Conservation (phyloP, 2,113 vertebrate genomes). For the Sander vitreus region DNA sequence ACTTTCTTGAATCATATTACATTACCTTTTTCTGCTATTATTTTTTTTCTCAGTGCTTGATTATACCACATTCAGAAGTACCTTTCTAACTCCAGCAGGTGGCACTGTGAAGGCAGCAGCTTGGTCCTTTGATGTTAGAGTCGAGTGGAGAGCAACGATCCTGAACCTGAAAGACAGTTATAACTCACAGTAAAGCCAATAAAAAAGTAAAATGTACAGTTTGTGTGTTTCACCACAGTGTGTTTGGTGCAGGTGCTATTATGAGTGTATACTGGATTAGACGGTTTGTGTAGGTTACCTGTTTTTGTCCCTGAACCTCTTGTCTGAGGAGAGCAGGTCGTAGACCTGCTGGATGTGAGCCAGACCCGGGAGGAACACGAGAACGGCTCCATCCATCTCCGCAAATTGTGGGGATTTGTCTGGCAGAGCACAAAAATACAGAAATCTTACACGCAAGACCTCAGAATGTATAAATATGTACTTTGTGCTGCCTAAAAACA, state of each 20-base stretch:
- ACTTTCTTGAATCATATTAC: neutral
- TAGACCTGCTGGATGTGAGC: constrained; percentile 96
- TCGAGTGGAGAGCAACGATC: constrained; percentile 94
- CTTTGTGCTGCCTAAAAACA: neutral
- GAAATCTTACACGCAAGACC: neutral
- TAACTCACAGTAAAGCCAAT: neutral
- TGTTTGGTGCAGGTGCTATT: neutral
- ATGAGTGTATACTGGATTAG: neutral
- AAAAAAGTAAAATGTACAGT: neutral
- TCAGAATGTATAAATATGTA: neutral
- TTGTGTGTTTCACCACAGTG: neutral
- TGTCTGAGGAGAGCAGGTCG: constrained; percentile 91
- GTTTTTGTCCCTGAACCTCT: constrained; percentile 90
- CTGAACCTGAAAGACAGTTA: constrained; percentile 80
- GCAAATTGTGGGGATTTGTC: constrained; percentile 92
- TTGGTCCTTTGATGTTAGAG: constrained; percentile 96
- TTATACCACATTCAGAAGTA: constrained; percentile 66
- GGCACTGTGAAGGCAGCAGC: constrained; percentile 93
- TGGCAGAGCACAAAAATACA: constrained; percentile 55
- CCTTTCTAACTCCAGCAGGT: constrained; percentile 93
- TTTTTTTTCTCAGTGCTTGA: neutral
- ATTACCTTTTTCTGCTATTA: neutral
- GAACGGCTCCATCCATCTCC: constrained; percentile 89
- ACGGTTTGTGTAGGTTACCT: constrained; percentile 78
- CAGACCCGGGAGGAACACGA: constrained; percentile 95